Evolutionary conservation across 1,140 invertebrate species (phyloP).

Genomic region (Asbolus verrucosus): DNA sequence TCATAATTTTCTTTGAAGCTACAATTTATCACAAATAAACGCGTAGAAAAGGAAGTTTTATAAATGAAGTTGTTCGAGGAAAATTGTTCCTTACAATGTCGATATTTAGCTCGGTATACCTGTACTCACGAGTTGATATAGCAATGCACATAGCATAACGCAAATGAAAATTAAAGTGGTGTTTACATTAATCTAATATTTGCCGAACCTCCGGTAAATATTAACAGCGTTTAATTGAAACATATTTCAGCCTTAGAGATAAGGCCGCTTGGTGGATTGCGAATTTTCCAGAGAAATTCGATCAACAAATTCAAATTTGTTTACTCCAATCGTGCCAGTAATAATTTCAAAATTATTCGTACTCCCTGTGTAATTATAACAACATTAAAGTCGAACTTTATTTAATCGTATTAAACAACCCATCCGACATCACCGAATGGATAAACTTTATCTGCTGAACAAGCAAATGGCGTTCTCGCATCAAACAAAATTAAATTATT

Average conservation of each 20-base stretch:
- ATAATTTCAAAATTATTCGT: constrained; percentile 24
- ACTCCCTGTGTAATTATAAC: constrained; percentile 14
- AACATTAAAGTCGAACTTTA: constrained; percentile 27
- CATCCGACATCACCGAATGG: constrained; percentile 31
- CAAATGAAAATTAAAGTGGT: constrained; percentile 32
- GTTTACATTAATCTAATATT: constrained; percentile 37
- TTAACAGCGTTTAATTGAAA: constrained; percentile 34
- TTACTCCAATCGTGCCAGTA: constrained; percentile 4
- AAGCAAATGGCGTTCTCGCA: constrained; percentile 15
- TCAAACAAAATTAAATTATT: constrained; percentile 22
- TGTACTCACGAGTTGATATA: background rate
- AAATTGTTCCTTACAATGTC: background rate
- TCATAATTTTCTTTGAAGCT: too few species aligned
- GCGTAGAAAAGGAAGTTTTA: background rate
- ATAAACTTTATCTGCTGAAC: constrained; percentile 9
- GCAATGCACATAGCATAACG: constrained; percentile 17
- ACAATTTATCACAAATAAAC: too few species aligned
- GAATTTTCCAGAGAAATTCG: constrained; percentile 7
- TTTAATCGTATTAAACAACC: constrained; percentile 19
- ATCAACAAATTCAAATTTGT: constrained; percentile 30
- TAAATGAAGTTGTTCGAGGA: background rate
- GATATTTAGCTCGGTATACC: background rate
- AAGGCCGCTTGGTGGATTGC: background rate
- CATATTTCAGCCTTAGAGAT: constrained; percentile 16
- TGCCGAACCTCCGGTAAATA: constrained; percentile 18